Percentiles rank a stretch among this genome's conserved stretches.
Evolutionary conservation across 1,140 invertebrate genomes (phyloP).

Genomic region (Varroa destructor): DNA sequence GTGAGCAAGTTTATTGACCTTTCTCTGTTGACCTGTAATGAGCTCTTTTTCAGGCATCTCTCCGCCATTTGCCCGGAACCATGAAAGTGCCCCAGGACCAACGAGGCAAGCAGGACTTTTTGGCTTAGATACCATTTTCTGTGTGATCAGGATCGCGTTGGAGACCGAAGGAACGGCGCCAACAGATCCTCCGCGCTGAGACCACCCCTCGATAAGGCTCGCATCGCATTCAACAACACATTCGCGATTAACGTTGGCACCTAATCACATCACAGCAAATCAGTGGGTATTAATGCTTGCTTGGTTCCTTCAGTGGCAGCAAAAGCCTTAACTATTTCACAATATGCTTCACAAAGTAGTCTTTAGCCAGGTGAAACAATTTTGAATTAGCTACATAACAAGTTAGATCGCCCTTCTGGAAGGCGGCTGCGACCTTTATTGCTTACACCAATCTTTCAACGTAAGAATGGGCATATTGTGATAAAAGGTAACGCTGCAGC

Average conservation of each 20-base stretch:
- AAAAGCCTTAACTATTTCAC: too few species aligned
- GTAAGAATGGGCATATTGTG: too few species aligned
- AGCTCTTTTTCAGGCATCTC: neutral
- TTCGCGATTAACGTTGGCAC: constrained; percentile 8
- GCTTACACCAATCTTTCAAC: too few species aligned
- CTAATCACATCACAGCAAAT: constrained; percentile 3
- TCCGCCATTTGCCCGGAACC: neutral
- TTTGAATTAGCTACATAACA: too few species aligned
- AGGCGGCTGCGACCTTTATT: too few species aligned
- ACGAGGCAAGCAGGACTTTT: constrained; percentile 2
- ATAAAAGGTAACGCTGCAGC: too few species aligned
- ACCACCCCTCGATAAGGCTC: neutral
- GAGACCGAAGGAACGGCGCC: neutral
- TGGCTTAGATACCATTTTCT: neutral
- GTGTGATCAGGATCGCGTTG: constrained; percentile 1
- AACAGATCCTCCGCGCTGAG: constrained; percentile 6
- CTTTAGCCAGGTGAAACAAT: too few species aligned
- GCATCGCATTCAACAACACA: constrained; percentile 14
- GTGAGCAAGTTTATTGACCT: neutral
- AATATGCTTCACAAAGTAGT: too few species aligned
- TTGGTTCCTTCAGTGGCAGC: too few species aligned
- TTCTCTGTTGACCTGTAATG: neutral
- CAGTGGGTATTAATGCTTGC: too few species aligned
- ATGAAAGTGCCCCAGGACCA: constrained; percentile 3
- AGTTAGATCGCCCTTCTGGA: too few species aligned